A percentile compares a stretch with the other conserved stretches of the same genome.
Conservation (phyloP, 2,797 vertebrate genomes). For the Lepus oiostolus region DNA sequence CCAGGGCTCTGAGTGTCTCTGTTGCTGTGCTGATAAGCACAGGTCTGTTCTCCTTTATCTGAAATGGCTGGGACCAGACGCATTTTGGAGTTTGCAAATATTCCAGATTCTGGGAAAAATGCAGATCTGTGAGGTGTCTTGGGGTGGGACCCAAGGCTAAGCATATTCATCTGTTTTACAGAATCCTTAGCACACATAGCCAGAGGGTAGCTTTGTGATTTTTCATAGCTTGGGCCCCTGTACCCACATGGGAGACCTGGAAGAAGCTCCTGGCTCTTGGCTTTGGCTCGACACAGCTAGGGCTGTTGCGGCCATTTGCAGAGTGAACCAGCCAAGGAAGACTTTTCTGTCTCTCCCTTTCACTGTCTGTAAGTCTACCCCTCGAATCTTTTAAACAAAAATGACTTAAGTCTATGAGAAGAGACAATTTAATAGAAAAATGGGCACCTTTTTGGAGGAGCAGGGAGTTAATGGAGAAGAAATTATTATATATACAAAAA, state of each 20-base stretch:
- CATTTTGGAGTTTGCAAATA: background rate
- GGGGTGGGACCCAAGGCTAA: background rate
- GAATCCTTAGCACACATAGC: background rate
- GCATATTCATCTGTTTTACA: background rate
- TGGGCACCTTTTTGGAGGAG: background rate
- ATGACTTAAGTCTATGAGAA: background rate
- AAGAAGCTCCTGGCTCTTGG: no score
- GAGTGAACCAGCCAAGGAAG: no score
- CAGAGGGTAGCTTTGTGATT: background rate
- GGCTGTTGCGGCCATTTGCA: no score
- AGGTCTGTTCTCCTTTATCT: background rate
- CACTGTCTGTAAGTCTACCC: no score
- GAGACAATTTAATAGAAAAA: background rate
- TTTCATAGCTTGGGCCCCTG: background rate
- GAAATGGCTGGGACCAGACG: background rate
- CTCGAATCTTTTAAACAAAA: background rate
- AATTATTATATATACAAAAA: background rate
- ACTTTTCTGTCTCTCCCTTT: no score
- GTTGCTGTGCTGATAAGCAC: background rate
- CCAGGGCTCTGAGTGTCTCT: fast-evolving
- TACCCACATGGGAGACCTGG: no score
- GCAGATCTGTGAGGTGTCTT: background rate
- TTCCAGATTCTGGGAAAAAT: background rate
- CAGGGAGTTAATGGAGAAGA: background rate
- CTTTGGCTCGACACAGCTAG: no score